A percentile compares a stretch with the other conserved stretches of the same genome.
Evolutionary conservation across 2,113 vertebrate genomes (phyloP).

Genomic region (Mirza zaza): DNA sequence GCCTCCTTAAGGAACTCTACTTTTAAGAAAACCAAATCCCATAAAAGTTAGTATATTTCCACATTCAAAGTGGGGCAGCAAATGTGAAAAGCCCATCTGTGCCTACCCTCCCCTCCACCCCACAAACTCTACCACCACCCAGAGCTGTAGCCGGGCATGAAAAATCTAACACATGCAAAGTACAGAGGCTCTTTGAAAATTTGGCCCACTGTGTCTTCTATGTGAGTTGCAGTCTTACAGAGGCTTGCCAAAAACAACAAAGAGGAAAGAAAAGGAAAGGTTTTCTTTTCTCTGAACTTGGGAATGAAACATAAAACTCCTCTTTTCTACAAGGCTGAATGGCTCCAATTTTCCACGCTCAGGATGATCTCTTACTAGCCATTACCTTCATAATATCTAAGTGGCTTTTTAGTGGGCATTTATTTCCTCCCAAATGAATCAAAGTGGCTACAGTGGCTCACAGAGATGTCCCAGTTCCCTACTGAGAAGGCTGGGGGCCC

Average conservation of each 20-base stretch:
- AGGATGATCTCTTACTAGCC: background rate
- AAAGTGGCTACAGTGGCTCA: background rate
- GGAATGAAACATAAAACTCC: constrained; percentile 71
- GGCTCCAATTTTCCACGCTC: constrained; percentile 46
- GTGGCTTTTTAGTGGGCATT: constrained; percentile 13
- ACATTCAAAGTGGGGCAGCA: constrained; percentile 47
- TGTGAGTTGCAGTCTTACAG: constrained; percentile 54
- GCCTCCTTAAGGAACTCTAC: background rate
- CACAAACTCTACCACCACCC: constrained; percentile 21
- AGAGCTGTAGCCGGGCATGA: constrained; percentile 45
- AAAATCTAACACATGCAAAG: constrained; percentile 62
- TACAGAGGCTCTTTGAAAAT: constrained; percentile 72
- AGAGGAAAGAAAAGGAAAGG: constrained; percentile 68
- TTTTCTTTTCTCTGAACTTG: constrained; percentile 72
- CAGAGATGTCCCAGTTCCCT: background rate
- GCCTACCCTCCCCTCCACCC: background rate
- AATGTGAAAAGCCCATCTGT: constrained; percentile 61
- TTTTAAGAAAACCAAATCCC: constrained; percentile 50
- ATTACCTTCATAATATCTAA: background rate
- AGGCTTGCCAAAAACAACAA: constrained; percentile 75
- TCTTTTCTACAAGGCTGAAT: constrained; percentile 56
- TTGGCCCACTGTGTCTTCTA: constrained; percentile 23
- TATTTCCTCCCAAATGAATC: background rate
- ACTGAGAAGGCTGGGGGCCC: background rate
- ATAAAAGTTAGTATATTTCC: constrained; percentile 37